Conservation (phyloP, 1,140 invertebrate genomes). For the Copidosoma floridanum region DNA sequence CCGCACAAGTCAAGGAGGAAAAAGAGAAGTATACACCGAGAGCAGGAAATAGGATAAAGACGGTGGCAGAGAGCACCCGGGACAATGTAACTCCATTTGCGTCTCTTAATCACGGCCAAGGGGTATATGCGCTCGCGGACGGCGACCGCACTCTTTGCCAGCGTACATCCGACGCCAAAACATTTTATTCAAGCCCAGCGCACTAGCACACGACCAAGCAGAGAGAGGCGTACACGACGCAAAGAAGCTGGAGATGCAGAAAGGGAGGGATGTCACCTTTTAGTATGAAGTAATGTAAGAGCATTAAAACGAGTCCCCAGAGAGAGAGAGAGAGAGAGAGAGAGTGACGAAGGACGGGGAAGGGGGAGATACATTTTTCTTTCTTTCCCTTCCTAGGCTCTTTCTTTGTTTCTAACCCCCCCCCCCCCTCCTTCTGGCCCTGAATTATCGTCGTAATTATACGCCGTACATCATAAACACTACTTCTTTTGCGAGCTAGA, state of each 20-base stretch:
- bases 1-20: too few relatives aligned
- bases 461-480: conserved; percentile 45
- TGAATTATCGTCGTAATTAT: conserved; percentile 52
- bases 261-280: conserved; percentile 27
- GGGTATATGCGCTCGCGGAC: conserved; percentile 28
- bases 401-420: neutral
- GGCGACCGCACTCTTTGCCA: conserved; percentile 26
- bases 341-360: too few relatives aligned
- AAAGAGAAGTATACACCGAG: too few relatives aligned
- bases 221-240: neutral
- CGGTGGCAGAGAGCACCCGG: too few relatives aligned
- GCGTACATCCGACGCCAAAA: conserved; percentile 35
- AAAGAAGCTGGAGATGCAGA: neutral
- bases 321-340: conserved; percentile 27
- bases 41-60: too few relatives aligned
- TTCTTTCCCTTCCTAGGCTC: neutral
- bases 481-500: conserved; percentile 29
- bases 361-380: too few relatives aligned
- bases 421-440: conserved; percentile 3
- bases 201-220: conserved; percentile 13
- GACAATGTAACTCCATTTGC: conserved; percentile 27
- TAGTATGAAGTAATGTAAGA: conserved; percentile 43
- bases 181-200: conserved; percentile 40
- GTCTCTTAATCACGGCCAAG: conserved; percentile 31
- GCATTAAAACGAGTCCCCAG: conserved; percentile 41